Conservation (phyloP, 2,888 invertebrate genomes). For the Tenthredo mesomela region DNA sequence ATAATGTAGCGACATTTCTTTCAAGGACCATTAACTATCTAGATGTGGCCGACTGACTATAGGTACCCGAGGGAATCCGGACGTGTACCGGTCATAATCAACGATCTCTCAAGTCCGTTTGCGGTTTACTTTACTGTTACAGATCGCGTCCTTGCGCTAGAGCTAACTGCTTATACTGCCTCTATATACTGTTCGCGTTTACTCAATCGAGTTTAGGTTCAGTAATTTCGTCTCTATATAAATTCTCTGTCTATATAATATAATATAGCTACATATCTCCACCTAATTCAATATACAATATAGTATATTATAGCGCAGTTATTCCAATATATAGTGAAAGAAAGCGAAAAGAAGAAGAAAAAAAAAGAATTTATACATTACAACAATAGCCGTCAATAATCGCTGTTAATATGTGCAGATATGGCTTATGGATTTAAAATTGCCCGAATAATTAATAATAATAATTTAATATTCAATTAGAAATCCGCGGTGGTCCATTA, state of each 20-base stretch:
- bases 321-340: too few species aligned
- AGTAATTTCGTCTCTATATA: neutral
- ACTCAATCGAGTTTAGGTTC: conserved; percentile 2
- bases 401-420: neutral
- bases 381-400: neutral
- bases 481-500: neutral
- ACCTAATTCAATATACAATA: neutral
- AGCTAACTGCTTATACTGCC: neutral
- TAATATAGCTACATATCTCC: too few species aligned
- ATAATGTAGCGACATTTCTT: conserved; percentile 17
- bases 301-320: too few species aligned
- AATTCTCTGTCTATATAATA: neutral
- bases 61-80: conserved; percentile 34
- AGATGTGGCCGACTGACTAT: conserved; percentile 38
- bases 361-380: too few species aligned
- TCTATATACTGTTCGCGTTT: neutral
- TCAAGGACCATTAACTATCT: conserved; percentile 49
- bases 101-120: conserved; percentile 64
- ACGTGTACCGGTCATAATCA: conserved; percentile 56
- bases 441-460: neutral
- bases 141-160: conserved; percentile 63
- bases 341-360: too few species aligned
- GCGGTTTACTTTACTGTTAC: conserved; percentile 58
- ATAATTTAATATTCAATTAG: neutral
- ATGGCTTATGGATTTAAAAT: neutral